Evolutionary conservation across 1,140 invertebrate species (phyloP).

Genomic region (Saccostrea echinata): DNA sequence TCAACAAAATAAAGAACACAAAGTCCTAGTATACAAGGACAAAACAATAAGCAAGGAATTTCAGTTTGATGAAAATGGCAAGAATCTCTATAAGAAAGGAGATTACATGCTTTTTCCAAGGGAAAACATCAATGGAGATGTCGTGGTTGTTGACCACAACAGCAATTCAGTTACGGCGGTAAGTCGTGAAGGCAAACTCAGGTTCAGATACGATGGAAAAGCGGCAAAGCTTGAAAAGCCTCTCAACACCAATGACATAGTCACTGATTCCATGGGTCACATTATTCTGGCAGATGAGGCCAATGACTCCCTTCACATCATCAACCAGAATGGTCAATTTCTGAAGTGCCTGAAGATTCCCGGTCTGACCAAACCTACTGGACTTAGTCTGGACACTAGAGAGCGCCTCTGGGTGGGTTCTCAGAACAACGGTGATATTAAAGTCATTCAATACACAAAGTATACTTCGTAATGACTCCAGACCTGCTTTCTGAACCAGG

Average conservation of each 20-base stretch:
- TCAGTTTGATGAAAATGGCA: background rate
- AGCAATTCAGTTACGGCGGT: background rate
- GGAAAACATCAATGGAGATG: slow-evolving; percentile 16
- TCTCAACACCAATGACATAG: background rate
- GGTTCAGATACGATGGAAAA: slow-evolving; percentile 8
- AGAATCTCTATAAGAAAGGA: background rate
- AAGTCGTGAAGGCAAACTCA: background rate
- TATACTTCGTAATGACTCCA: background rate
- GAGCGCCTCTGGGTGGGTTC: background rate
- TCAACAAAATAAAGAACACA: background rate
- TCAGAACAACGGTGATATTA: background rate
- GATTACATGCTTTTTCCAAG: background rate
- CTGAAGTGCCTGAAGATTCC: background rate
- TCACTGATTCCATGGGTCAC: background rate
- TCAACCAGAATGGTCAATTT: background rate
- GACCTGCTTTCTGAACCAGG: too few species aligned
- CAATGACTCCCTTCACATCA: background rate
- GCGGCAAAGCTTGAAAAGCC: background rate
- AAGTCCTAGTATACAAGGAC: background rate
- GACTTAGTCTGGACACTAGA: background rate
- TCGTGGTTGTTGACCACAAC: slow-evolving; percentile 1
- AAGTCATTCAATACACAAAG: background rate
- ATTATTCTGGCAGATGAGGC: background rate
- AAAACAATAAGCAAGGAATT: background rate
- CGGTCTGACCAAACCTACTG: slow-evolving; percentile 1